A percentile compares a stretch with the other conserved stretches of the same genome.
Conservation (phyloP, 2,888 invertebrate species). For the Gymnosoma rotundatum region DNA sequence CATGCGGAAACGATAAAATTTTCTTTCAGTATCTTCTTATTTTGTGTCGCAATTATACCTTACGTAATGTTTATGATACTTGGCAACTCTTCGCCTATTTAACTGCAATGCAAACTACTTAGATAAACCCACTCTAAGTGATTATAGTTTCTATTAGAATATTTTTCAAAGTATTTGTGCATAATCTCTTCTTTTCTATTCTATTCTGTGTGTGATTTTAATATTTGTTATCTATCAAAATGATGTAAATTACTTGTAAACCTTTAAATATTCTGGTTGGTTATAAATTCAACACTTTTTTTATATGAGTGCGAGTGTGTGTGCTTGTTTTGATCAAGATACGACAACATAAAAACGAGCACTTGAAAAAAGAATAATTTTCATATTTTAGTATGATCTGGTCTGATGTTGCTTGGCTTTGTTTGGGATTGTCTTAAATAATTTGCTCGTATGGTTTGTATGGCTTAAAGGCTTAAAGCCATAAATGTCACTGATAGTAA, state of each 20-base stretch:
- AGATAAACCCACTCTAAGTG: conserved; percentile 32
- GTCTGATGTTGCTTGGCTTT: neutral
- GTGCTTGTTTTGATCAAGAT: conserved; percentile 43
- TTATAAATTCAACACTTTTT: conserved; percentile 54
- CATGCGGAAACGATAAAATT: too few species aligned
- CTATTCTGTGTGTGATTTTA: conserved; percentile 37
- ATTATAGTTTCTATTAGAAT: conserved; percentile 34
- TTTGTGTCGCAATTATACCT: too few species aligned
- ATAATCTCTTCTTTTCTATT: conserved; percentile 12
- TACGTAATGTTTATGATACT: neutral
- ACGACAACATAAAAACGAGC: conserved; percentile 11
- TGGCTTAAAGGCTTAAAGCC: conserved; percentile 63
- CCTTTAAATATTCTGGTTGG: conserved; percentile 45
- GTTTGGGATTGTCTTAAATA: conserved; percentile 43
- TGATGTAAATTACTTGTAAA: conserved; percentile 59
- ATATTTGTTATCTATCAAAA: conserved; percentile 55
- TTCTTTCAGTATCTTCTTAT: too few species aligned
- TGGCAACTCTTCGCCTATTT: conserved; percentile 29
- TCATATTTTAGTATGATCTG: conserved; percentile 7
- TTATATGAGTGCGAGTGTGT: neutral
- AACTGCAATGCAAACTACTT: neutral
- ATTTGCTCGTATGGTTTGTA: conserved; percentile 47
- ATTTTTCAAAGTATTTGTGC: conserved; percentile 10
- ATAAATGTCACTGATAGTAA: conserved; percentile 67
- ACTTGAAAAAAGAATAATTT: conserved; percentile 51